Base-by-base conservation (phyloP, 2,797 vertebrate genomes). In the Phaenicophaeus curvirostris region DNA sequence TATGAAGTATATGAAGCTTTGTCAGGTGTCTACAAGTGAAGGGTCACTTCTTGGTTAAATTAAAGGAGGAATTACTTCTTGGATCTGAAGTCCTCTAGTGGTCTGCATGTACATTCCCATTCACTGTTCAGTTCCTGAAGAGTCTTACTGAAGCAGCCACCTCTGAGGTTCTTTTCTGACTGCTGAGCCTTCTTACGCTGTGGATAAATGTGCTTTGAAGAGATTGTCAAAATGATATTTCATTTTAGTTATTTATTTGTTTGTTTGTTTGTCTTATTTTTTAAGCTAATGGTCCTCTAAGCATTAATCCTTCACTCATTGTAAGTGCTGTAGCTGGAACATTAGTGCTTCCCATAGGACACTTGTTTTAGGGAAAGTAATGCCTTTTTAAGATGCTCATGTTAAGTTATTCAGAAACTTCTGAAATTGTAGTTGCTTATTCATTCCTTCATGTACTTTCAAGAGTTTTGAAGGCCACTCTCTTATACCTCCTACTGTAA, bases 401-500 rank as follows among this genome's bases (percentile, higher is more conserved):
- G n/a, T 67, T 51, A 50, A 73, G 31, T 80, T 85, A 21, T 63
- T 82, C 35, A 63, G 74, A 82, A 90, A 62, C 44, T 57, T 80
- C 76, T 73, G 71, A 69, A 85, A 63, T 2, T 78, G 27, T 33
- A 55, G 63, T 25, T 79, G 59, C 23, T 81, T 75, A 35, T 48
- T 81, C 16, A 78, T 55, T 35, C 39, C n/a, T n/a, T n/a, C n/a
- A n/a, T n/a, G n/a, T 41, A 25, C 9, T 48, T n/a, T 66, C 25
- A 16, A 5, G 13, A 44, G 63, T 87, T 78, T 67, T 88, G 63
- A 93, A 95, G 71, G 76, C 42, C 53, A 25, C 48, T 72, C 14
- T 87, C 42, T 86, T 46, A 19, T 12, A 81, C 18, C 48, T 94
- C 68, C 78, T 92, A 58, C 75, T 66, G 3, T 28, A 94, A 82